Percentiles rank a stretch among this genome's conserved stretches.
These are phyloP conservation scores for Chamaea fasciata DNA, from an alignment of 2,113 vertebrate species.

Conservation along the genomic window DNA sequence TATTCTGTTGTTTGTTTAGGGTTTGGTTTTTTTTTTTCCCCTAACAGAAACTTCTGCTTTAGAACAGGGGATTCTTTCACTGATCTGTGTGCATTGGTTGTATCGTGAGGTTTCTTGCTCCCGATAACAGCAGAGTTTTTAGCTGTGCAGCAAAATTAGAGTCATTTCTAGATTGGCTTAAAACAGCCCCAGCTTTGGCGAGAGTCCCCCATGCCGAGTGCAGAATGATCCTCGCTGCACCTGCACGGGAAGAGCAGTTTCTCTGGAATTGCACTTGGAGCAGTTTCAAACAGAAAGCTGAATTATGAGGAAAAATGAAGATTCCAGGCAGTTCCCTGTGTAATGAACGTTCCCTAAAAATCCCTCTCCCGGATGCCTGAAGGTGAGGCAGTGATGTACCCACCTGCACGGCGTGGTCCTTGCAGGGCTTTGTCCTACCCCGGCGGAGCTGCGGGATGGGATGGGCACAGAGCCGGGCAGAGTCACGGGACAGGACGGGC, in stretches of 20 bases:
- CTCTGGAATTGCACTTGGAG: not conserved
- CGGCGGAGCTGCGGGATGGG: not conserved
- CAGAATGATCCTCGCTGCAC: not conserved
- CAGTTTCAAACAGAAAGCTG: not conserved
- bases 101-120: not conserved
- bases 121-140: not conserved
- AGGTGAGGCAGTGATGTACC: not conserved
- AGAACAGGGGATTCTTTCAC: not conserved
- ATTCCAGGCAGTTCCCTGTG: not conserved
- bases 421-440: not conserved
- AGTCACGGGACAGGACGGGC: too few relatives aligned
- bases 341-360: not conserved
- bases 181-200: not conserved
- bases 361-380: fast-evolving
- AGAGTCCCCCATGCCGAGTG: not conserved
- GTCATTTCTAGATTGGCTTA: not conserved
- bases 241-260: not conserved
- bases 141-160: not conserved
- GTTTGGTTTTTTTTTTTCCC: not conserved
- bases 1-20: not conserved
- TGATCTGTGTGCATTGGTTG: not conserved
- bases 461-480: not conserved
- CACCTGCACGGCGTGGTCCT: fast-evolving
- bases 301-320: not conserved
- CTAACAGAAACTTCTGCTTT: slow-evolving; percentile 27